A percentile compares a stretch with the other conserved stretches of the same genome.
These are phyloP conservation scores for Malurus leucopterus DNA, from an alignment of 2,797 vertebrate species.

Conservation along the genomic window DNA sequence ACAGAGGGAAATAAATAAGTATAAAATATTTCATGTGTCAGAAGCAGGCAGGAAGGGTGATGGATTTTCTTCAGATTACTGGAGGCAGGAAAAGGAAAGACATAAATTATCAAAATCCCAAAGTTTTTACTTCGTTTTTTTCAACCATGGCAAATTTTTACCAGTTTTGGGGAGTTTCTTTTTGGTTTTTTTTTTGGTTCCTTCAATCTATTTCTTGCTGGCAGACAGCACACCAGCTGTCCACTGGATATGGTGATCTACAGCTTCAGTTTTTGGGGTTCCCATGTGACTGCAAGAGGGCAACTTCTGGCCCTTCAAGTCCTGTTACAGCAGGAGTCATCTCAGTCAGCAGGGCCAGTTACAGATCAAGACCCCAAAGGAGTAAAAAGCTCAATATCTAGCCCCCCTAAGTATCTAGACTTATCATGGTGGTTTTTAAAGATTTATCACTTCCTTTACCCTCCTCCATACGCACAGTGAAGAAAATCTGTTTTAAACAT, in stretches of 20 bases:
- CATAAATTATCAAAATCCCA: background rate
- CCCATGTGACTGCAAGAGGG: background rate
- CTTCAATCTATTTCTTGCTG: constrained; percentile 4
- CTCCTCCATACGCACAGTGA: background rate
- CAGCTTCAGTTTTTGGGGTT: background rate
- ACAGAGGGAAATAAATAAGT: background rate
- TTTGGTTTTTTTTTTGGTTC: background rate
- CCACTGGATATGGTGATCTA: background rate
- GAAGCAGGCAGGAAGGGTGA: background rate
- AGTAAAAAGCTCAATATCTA: background rate
- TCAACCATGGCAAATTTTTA: background rate
- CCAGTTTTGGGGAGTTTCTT: background rate
- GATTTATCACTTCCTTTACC: constrained; percentile 61
- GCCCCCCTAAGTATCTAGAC: background rate
- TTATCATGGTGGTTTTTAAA: constrained; percentile 3
- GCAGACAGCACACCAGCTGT: constrained; percentile 20
- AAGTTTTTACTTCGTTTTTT: background rate
- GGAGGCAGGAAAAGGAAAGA: background rate
- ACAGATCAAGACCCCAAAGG: background rate
- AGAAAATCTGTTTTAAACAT: constrained; percentile 53
- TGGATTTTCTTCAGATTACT: background rate
- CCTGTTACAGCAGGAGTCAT: background rate
- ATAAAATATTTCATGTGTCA: background rate
- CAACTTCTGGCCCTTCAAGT: background rate
- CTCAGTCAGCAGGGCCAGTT: background rate